Evolutionary conservation across 2,113 vertebrate species (phyloP).

Genomic region (Cheilinus undulatus): DNA sequence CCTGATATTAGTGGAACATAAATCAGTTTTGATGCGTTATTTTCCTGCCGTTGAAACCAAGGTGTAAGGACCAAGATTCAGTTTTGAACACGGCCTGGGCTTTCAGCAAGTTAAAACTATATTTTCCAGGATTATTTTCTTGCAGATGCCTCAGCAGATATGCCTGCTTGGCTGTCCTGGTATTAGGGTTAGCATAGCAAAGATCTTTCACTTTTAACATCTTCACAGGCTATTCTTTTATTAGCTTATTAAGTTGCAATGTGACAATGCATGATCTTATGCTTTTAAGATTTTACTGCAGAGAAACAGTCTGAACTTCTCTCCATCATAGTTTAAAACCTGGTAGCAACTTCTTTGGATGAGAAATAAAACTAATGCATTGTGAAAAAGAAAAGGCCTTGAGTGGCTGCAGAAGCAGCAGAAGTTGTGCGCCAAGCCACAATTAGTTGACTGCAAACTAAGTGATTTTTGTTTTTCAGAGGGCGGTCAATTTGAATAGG

Average conservation of each 20-base stretch:
- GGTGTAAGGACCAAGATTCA: constrained; percentile 26
- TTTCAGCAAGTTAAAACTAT: constrained; percentile 76
- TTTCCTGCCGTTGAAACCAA: constrained; percentile 35
- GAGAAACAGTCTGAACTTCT: background rate
- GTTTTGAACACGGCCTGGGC: constrained; percentile 41
- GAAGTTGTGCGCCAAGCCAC: too few relatives aligned
- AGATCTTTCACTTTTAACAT: too few relatives aligned
- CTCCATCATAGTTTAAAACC: background rate
- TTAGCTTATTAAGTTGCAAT: background rate
- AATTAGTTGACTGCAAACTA: too few relatives aligned
- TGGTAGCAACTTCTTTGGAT: too few relatives aligned
- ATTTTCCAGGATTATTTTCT: constrained; percentile 85
- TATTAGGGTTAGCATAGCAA: background rate
- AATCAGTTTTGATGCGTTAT: constrained; percentile 10
- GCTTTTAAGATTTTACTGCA: background rate
- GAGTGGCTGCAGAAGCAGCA: too few relatives aligned
- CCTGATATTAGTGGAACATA: constrained; percentile 48
- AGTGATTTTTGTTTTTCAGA: too few relatives aligned
- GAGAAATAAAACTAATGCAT: too few relatives aligned
- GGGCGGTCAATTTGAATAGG: too few relatives aligned
- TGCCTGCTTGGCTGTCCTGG: constrained; percentile 75
- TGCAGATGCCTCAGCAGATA: constrained; percentile 92
- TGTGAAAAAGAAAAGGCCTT: too few relatives aligned
- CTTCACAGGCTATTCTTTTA: background rate
- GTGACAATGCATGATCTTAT: background rate